Evolutionary conservation across 92 coral and sea anemone species (phyloP), one percentile per base, ranked within the genome.

Genomic region (Nematostella vectensis): DNA sequence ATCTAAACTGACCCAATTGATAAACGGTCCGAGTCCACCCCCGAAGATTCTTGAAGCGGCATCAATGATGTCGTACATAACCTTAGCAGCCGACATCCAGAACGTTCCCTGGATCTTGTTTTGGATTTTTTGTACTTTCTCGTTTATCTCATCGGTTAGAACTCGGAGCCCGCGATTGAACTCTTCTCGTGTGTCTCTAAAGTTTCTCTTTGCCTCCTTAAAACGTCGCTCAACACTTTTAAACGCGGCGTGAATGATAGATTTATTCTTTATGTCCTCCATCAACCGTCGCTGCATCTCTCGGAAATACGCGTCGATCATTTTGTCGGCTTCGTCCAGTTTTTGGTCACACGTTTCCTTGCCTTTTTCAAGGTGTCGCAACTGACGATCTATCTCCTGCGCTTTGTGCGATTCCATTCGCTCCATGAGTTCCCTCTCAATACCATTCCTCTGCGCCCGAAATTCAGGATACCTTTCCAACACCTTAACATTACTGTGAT

Each of bases 71-170:
- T 54, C 38, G 62, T 83, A 68, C 49, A 83, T 12, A 22, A 58
- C 75, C 21, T 68, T 58, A 3, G 93, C 85, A 1, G 82, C 93
- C 51, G 63, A 53, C 3, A 83, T 62, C 85, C 93, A 78, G 56
- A 83, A 83, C 31, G 61, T 78, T 11, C 30, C 20, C 23, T 78
- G 55, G 6, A 83, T 56, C 17, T 78, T 73, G 0, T 13, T 29
- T 48, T 55, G 54, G 24, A 83, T 68, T 54, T 55, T 28, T 24
- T 72, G 66, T 26, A 83, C 23, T 48, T 72, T 73, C 13, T 79
- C 54, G 45, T 78, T 83, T 6, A 83, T 72, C 40, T 83, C 85
- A 43, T 63, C 56, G 15, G 78, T 48, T 26, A 66, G 43, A 3
- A 67, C 31, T 31, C 54, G 52, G 63, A 78, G 29, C 21, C 18